phyloP scores from a whole-genome alignment of 2,113 vertebrate species.

The Cettia cetti region DNA sequence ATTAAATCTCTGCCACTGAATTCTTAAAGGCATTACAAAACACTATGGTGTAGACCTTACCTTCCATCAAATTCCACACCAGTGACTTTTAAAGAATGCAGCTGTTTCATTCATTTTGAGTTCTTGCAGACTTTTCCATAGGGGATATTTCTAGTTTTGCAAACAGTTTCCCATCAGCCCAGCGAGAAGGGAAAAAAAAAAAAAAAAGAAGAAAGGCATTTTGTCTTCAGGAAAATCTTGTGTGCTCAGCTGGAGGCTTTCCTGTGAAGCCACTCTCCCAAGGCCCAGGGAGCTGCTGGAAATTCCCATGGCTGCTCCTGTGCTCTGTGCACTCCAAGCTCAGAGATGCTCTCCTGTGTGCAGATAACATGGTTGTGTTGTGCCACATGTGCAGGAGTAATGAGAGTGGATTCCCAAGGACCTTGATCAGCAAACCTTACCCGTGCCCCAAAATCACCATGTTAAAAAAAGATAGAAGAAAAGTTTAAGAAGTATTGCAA shows the following conservation, averaged over 20 bases:
- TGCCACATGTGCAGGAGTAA: neutral
- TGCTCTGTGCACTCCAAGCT: neutral
- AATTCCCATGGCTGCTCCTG: neutral
- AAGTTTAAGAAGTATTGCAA: neutral
- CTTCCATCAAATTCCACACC: conserved; percentile 45
- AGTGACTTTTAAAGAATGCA: conserved; percentile 50
- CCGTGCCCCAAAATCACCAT: neutral
- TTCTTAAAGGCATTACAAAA: conserved; percentile 31
- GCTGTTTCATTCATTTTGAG: neutral
- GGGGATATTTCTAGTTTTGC: conserved; percentile 26
- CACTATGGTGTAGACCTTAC: neutral
- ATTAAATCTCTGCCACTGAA: conserved; percentile 32
- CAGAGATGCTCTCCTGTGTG: neutral
- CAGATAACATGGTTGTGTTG: accelerated
- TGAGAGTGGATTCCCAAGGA: neutral
- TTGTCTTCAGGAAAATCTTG: neutral
- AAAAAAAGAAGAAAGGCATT: neutral
- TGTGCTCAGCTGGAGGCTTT: conserved; percentile 31
- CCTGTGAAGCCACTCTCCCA: neutral
- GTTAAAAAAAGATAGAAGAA: neutral
- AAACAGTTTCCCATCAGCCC: conserved; percentile 11
- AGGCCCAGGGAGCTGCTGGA: neutral
- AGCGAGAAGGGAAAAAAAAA: neutral
- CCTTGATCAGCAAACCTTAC: neutral
- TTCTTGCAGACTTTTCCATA: conserved; percentile 32